Evolutionary conservation across 2,797 vertebrate species (phyloP).

Genomic region (Cryptoprocta ferox): DNA sequence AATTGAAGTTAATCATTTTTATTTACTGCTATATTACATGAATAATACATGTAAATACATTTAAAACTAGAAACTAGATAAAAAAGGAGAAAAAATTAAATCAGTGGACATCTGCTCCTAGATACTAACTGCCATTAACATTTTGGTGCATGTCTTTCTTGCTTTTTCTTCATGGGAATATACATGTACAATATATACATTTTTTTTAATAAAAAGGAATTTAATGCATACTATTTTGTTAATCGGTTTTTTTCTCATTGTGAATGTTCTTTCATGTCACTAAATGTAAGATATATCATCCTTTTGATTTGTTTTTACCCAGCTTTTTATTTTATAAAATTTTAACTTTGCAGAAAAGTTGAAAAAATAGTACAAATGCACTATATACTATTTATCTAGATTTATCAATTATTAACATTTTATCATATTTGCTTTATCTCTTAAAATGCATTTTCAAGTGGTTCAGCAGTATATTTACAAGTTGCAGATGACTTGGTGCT

Average conservation of each 20-base stretch:
- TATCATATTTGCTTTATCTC: neutral
- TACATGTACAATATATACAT: neutral
- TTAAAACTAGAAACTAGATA: conserved; percentile 5
- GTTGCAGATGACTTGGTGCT: neutral
- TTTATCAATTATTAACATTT: neutral
- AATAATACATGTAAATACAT: neutral
- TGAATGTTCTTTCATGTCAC: neutral
- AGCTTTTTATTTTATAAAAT: neutral
- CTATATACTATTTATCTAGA: neutral
- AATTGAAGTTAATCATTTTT: neutral
- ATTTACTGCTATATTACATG: neutral
- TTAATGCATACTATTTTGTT: neutral
- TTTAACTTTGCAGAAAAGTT: neutral
- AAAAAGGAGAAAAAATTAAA: neutral
- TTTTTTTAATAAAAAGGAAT: conserved; percentile 22
- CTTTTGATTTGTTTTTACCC: neutral
- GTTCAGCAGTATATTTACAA: neutral
- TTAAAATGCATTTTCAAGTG: neutral
- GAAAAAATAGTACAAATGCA: neutral
- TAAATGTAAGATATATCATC: neutral
- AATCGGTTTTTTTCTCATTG: neutral
- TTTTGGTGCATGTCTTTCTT: conserved; percentile 20
- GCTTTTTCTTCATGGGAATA: neutral
- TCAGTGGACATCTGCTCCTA: neutral
- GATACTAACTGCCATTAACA: conserved; percentile 7